These are phyloP conservation scores for Brachylomia viminalis DNA, from an alignment of 2,888 invertebrate genomes.

Conservation along the genomic window DNA sequence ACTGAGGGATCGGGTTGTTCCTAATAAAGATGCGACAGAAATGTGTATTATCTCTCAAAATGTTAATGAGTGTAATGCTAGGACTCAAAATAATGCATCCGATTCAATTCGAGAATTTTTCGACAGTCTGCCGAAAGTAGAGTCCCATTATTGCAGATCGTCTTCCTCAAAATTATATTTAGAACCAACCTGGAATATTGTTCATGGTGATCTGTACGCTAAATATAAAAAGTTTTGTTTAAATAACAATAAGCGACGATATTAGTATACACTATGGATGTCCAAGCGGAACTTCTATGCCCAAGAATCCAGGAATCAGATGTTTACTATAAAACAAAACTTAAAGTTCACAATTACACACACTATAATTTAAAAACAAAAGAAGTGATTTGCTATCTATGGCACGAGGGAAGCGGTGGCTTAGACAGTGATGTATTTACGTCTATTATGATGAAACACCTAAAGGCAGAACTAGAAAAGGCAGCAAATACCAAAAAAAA, in stretches of 20 bases:
- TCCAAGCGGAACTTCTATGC: conserved; percentile 66
- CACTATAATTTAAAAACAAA: conserved; percentile 47
- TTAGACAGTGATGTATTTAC: conserved; percentile 39
- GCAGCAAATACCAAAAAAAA: conserved; percentile 15
- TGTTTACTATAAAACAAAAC: conserved; percentile 57
- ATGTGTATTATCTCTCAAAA: no score
- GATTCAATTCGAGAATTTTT: no score
- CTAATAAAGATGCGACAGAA: no score
- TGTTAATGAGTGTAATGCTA: no score
- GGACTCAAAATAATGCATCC: no score
- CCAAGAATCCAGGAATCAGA: conserved; percentile 60
- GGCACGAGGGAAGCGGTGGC: conserved; percentile 28
- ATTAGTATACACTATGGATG: conserved; percentile 60
- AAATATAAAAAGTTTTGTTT: no score
- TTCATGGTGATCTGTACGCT: no score
- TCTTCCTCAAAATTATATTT: no score
- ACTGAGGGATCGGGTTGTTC: no score
- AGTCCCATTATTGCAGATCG: no score
- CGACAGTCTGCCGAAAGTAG: no score
- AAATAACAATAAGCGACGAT: background rate
- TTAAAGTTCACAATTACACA: conserved; percentile 66
- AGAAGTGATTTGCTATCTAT: conserved; percentile 38
- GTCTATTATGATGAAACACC: conserved; percentile 50
- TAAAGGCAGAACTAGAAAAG: conserved; percentile 44
- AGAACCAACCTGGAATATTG: no score